Evolutionary conservation across 64 coral and sea anemone species (phyloP).

Genomic region (Montipora sp.): DNA sequence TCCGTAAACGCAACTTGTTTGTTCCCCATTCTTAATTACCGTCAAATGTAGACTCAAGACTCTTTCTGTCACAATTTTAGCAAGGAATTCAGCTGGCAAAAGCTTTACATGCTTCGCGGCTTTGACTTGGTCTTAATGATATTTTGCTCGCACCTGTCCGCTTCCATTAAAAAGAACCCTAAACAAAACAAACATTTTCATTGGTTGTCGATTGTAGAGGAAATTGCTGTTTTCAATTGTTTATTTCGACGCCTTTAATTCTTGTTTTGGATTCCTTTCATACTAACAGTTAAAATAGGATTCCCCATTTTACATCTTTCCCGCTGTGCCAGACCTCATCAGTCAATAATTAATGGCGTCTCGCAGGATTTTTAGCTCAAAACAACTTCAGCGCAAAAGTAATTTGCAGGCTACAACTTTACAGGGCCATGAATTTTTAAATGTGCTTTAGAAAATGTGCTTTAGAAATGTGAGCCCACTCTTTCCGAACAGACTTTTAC

Average conservation of each 20-base stretch:
- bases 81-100: background rate
- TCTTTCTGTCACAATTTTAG: background rate
- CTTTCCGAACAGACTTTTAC: too few relatives aligned
- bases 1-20: conserved; percentile 71
- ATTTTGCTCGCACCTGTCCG: background rate
- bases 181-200: conserved; percentile 27
- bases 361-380: background rate
- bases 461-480: too few relatives aligned
- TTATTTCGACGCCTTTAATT: background rate
- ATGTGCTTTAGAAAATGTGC: too few relatives aligned
- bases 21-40: conserved; percentile 64
- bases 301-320: conserved; percentile 9
- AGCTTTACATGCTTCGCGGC: background rate
- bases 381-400: background rate
- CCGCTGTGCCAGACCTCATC: conserved; percentile 24
- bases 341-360: conserved; percentile 26
- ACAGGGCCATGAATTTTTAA: too few relatives aligned
- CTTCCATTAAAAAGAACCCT: background rate
- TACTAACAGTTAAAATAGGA: background rate
- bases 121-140: background rate
- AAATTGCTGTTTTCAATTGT: background rate
- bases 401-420: background rate
- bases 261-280: conserved; percentile 4
- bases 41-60: too few relatives aligned
- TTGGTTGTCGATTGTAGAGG: background rate